phyloP scores from a whole-genome alignment of 2,888 invertebrate species.

The Melitaea athalia region DNA sequence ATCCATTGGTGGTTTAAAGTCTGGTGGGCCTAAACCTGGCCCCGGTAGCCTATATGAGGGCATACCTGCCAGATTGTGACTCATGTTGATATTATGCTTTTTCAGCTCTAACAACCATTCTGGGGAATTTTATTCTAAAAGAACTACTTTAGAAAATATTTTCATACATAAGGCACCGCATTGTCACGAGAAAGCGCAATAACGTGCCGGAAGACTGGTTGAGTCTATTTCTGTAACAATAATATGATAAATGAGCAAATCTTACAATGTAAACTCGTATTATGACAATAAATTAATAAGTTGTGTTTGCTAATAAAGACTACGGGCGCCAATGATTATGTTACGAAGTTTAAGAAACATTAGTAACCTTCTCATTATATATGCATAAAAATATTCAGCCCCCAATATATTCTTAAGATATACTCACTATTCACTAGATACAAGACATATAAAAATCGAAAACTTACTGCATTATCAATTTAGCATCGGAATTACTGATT shows the following conservation, averaged over 20 bases:
- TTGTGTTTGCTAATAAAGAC: constrained; percentile 39
- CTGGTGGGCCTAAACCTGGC: constrained; percentile 86
- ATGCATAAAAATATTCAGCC: constrained; percentile 43
- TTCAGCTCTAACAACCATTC: constrained; percentile 69
- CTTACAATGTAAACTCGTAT: constrained; percentile 20
- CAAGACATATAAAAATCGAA: constrained; percentile 50
- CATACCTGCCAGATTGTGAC: constrained; percentile 91
- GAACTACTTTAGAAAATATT: constrained; percentile 55
- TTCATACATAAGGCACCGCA: constrained; percentile 68
- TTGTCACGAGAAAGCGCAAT: constrained; percentile 69
- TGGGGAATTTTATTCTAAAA: constrained; percentile 49
- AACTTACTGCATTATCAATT: constrained; percentile 80
- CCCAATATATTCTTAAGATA: constrained; percentile 31
- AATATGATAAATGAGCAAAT: constrained; percentile 43
- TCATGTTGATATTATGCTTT: constrained; percentile 82
- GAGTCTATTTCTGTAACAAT: constrained; percentile 79
- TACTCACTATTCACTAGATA: constrained; percentile 37
- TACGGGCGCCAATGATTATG: constrained; percentile 40
- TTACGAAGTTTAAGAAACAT: constrained; percentile 44
- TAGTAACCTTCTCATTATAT: constrained; percentile 62
- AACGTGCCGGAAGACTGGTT: constrained; percentile 69
- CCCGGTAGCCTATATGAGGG: constrained; percentile 90
- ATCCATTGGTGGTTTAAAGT: constrained; percentile 88
- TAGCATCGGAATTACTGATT: constrained; percentile 74
- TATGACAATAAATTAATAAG: constrained; percentile 23